These are phyloP conservation scores for Drosophila rhopaloa DNA, from an alignment of 1,140 invertebrate species.

Conservation along the genomic window DNA sequence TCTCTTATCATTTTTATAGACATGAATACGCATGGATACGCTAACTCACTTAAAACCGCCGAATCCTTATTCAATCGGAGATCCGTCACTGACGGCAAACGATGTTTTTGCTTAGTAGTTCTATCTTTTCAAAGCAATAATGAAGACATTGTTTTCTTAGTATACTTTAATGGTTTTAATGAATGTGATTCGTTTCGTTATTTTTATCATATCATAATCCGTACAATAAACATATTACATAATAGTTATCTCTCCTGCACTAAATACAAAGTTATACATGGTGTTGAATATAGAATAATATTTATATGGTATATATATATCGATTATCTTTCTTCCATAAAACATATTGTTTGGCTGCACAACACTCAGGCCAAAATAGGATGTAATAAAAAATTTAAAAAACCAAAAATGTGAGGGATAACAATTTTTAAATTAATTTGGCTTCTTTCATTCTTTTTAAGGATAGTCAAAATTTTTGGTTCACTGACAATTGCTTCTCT, in stretches of 20 bases:
- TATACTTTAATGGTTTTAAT: slow-evolving; percentile 62
- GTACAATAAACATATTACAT: slow-evolving; percentile 75
- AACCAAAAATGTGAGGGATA: slow-evolving; percentile 8
- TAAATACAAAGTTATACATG: slow-evolving; percentile 63
- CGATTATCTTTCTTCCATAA: slow-evolving; percentile 20
- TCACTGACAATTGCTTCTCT: slow-evolving; percentile 11
- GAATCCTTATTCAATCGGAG: slow-evolving; percentile 15
- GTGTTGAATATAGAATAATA: slow-evolving; percentile 65
- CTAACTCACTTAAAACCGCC: slow-evolving; percentile 16
- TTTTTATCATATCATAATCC: slow-evolving; percentile 56
- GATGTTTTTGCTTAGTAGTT: background rate
- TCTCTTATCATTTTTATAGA: background rate
- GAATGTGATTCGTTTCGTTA: slow-evolving; percentile 71
- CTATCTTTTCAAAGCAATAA: background rate
- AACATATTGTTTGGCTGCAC: slow-evolving; percentile 19
- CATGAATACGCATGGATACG: slow-evolving; percentile 4
- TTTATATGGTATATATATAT: slow-evolving; percentile 65
- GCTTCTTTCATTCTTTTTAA: slow-evolving; percentile 13
- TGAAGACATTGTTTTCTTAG: slow-evolving; percentile 11
- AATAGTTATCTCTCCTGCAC: slow-evolving; percentile 56
- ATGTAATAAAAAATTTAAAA: slow-evolving; percentile 7
- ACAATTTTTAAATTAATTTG: slow-evolving; percentile 35
- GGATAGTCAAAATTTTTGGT: slow-evolving; percentile 19
- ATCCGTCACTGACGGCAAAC: slow-evolving; percentile 6
- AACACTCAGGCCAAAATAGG: slow-evolving; percentile 16